Evolutionary conservation across 2,113 vertebrate species (phyloP), one percentile per base, ranked within the genome.

Genomic region (Triplophysa tibetana): DNA sequence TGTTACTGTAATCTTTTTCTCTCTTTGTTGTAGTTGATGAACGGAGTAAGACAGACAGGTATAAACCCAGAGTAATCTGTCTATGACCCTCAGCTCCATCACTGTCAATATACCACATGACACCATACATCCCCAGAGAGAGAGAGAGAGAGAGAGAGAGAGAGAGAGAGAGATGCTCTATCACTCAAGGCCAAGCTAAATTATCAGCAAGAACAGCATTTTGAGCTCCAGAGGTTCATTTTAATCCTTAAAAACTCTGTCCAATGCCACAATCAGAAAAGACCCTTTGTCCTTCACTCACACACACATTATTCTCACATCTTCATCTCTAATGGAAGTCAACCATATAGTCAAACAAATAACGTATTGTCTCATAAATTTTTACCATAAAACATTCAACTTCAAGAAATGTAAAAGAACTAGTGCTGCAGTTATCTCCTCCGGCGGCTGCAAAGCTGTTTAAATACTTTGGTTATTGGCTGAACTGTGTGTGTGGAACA

Each of bases 91-190:
- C 63, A 13, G 48, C 45, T 84, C 56, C 69, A 78, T 81, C 83
- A 81, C 63, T 81, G 79, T 84, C 83, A 70, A 11, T 24, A 24
- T 67, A 77, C n/a, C 76, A 63, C 56, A 81, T 70, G 78, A 63
- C 29, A 38, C 70, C 24, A 75, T 70, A 17, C 43, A 70, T 79
- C 64, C 75, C 81, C 69, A 50, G 43, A 60, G 24, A 75, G 48
- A 52, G 48, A 19, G 33, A 7, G 33, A 38, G 6, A 33, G 48
- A 52, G 48, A 19, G 33, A 7, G 33, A 38, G 6, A n/a, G 29
- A 33, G 13, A 23, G 61, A 76, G 60, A 76, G 61, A 62, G 16
- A 62, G 11, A 10, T 21, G 7, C 9, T 26, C 29, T 29, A 33
- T 14, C 43, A 50, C 43, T 64, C 11, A 1, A 48, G 60, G 73